Evolutionary conservation across 2,888 invertebrate genomes (phyloP), one percentile per base, ranked within the genome.

Genomic region (Pterostichus madidus): DNA sequence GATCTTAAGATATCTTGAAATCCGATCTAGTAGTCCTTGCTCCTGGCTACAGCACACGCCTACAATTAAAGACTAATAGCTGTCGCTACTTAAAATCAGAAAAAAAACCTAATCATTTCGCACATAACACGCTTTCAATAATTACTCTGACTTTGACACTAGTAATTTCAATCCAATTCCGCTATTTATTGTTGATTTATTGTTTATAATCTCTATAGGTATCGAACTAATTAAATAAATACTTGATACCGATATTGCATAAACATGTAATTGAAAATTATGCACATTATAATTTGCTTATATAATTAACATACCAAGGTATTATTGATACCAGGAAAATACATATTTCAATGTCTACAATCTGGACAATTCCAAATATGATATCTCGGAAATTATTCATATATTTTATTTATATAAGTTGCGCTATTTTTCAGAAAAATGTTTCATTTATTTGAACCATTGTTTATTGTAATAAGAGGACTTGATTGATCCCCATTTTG

Each of bases 21-120:
- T 35, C 32, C 10, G 46, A 75, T 56, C 68, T 73, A 35, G 75
- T 46, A 81, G 81, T 59, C 81, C 81, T 81, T 81, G 81, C 64
- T 59, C 24, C 32, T 49, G 68, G 80, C 64, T 44, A 44, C 61
- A 31, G 39, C 31, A 32, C 75, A 81, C 81, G 75, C 81, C 75
- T 75, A 75, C 59, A n/a, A 53, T 71, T 56, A 80, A 49, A 71
- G 39, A 71, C 71, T 75, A 77, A 56, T 77, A 77, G 32, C 77
- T 77, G 59, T 52, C 32, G 46, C 17, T 7, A 71, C 39, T 13
- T 17, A 39, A 15, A 44, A 5, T 71, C 44, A 44, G 44, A 39
- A 44, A 52, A 31, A 75, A 75, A 75, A 75, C 6, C 52, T 75
- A 53, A 75, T 75, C 49, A 52, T 52, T 73, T 49, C 49, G 35